Evolutionary conservation across 2,888 invertebrate species (phyloP).

Genomic region (Coelinius sp.): DNA sequence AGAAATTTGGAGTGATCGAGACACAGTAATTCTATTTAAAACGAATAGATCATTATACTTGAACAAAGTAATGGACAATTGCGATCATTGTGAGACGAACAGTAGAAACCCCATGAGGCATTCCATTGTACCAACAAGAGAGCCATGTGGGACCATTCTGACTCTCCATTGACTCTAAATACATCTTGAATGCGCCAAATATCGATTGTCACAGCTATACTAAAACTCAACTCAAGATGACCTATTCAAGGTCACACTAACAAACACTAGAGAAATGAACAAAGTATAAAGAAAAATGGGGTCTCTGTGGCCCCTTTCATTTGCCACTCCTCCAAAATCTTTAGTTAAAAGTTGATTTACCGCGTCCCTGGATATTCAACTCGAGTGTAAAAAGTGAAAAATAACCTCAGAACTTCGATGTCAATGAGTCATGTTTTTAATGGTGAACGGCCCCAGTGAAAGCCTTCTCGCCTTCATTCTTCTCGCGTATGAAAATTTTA

Average conservation of each 20-base stretch:
- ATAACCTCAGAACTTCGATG: conserved; percentile 2
- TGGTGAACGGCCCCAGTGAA: conserved; percentile 28
- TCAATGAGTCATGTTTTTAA: conserved; percentile 30
- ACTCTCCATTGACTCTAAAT: background rate
- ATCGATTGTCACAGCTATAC: conserved; percentile 19
- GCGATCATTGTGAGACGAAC: background rate
- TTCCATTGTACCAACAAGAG: conserved; percentile 9
- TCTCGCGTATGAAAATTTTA: conserved; percentile 10
- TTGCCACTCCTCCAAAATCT: background rate
- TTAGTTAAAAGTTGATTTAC: conserved; percentile 5
- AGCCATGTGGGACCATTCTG: conserved; percentile 30
- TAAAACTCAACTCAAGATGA: background rate
- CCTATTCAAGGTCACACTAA: conserved; percentile 1
- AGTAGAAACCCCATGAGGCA: conserved; percentile 11
- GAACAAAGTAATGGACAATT: background rate
- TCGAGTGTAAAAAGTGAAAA: background rate
- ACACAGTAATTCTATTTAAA: too few relatives aligned
- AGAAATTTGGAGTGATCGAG: too few relatives aligned
- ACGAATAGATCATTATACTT: too few relatives aligned
- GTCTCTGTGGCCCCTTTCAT: conserved; percentile 10
- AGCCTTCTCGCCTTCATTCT: conserved; percentile 24
- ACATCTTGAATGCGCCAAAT: background rate
- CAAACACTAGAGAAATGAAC: background rate
- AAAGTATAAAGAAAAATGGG: background rate
- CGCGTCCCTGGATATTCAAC: background rate